Percentiles rank a stretch among this genome's conserved stretches.
phyloP scores from a whole-genome alignment of 1,140 invertebrate genomes.

The Trachelipus rathkii region DNA sequence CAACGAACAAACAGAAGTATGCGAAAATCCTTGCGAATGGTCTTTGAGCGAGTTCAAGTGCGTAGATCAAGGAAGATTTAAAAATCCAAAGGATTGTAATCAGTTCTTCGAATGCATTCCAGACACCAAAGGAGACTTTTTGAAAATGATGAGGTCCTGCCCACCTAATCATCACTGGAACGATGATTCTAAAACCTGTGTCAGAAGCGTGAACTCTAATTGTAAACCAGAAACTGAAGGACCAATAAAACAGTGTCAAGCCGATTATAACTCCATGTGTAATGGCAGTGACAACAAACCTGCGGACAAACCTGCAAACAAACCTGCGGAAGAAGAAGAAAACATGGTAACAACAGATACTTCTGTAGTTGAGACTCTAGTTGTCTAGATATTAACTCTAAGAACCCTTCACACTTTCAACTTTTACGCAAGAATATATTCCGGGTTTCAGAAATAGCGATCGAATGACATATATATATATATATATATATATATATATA shows the following conservation, averaged over 20 bases:
- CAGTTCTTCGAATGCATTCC: constrained; percentile 31
- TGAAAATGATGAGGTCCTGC: not conserved
- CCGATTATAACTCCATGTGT: too few relatives aligned
- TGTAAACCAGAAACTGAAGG: not conserved
- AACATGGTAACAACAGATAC: too few relatives aligned
- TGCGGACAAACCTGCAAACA: too few relatives aligned
- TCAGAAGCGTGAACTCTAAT: not conserved
- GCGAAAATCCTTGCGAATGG: constrained; percentile 35
- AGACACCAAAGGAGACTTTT: not conserved
- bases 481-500: too few relatives aligned
- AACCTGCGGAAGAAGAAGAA: too few relatives aligned
- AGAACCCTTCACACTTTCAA: too few relatives aligned
- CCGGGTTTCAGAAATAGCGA: too few relatives aligned
- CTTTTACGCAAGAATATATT: too few relatives aligned
- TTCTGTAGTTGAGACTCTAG: too few relatives aligned
- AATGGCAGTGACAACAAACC: too few relatives aligned
- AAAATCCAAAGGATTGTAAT: constrained; percentile 27
- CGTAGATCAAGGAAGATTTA: constrained; percentile 24
- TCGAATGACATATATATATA: too few relatives aligned
- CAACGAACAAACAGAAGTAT: constrained; percentile 27
- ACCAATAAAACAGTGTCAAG: not conserved
- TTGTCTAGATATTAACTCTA: too few relatives aligned
- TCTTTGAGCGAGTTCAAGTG: constrained; percentile 26
- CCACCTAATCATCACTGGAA: not conserved
- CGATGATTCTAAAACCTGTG: not conserved